Conservation (phyloP, 2,113 vertebrate species). For the Odontesthes bonariensis region DNA sequence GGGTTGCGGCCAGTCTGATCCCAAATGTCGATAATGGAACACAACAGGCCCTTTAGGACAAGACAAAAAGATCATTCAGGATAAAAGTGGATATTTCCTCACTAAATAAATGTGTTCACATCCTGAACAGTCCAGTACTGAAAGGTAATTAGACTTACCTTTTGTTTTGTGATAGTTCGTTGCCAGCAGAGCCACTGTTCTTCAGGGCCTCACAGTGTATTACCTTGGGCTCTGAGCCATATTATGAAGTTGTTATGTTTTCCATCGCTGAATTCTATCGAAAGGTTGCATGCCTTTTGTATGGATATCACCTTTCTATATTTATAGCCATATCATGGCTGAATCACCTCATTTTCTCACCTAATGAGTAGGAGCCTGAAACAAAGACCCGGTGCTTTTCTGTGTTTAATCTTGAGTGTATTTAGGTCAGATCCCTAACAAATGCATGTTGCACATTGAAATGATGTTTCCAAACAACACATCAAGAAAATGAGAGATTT, state of each 20-base stretch:
- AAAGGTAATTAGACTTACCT: background rate
- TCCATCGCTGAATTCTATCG: slow-evolving; percentile 44
- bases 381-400: slow-evolving; percentile 76
- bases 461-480: slow-evolving; percentile 83
- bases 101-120: slow-evolving; percentile 2
- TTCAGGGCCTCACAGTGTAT: slow-evolving; percentile 33
- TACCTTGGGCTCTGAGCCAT: slow-evolving; percentile 41
- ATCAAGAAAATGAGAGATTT: slow-evolving; percentile 80
- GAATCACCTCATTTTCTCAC: slow-evolving; percentile 77
- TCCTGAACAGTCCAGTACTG: slow-evolving; percentile 6
- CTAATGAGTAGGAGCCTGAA: slow-evolving; percentile 81
- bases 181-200: slow-evolving; percentile 27
- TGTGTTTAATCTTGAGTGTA: slow-evolving; percentile 82
- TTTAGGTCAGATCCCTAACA: slow-evolving; percentile 85
- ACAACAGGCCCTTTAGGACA: slow-evolving; percentile 2
- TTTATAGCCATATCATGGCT: slow-evolving; percentile 62
- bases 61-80: slow-evolving; percentile 8
- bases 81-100: slow-evolving; percentile 19
- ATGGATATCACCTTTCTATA: slow-evolving; percentile 77
- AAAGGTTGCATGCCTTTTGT: slow-evolving; percentile 71
- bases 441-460: slow-evolving; percentile 78
- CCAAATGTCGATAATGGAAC: no score
- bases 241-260: slow-evolving; percentile 28
- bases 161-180: slow-evolving; percentile 32
- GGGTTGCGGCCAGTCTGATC: no score